Evolutionary conservation across 2,888 invertebrate genomes (phyloP).

Genomic region (Gibbula magus): DNA sequence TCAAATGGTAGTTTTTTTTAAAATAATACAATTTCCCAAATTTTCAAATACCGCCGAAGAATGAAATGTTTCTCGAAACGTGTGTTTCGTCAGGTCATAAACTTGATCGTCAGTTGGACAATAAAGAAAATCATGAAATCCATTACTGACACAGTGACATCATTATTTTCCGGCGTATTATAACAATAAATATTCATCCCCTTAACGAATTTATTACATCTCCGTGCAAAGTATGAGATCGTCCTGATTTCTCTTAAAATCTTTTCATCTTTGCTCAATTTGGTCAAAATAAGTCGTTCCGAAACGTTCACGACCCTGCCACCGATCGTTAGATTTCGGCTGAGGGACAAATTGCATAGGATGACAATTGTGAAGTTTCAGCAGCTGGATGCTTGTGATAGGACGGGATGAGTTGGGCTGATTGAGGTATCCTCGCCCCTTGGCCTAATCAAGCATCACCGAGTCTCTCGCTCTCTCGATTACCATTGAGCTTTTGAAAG

Average conservation of each 20-base stretch:
- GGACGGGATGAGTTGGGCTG: background rate
- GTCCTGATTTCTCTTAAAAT: background rate
- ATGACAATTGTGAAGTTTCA: conserved; percentile 1
- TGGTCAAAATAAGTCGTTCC: background rate
- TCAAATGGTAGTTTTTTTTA: background rate
- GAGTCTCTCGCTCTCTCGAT: conserved; percentile 23
- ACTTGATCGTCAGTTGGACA: background rate
- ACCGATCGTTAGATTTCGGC: conserved; percentile 1
- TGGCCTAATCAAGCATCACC: conserved; percentile 25
- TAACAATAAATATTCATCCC: conserved; percentile 5
- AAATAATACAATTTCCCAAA: background rate
- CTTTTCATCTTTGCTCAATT: conserved; percentile 14
- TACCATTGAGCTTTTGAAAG: conserved; percentile 27
- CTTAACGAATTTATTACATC: background rate
- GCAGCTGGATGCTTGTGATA: conserved; percentile 3
- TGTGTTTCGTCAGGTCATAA: background rate
- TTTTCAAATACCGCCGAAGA: too few species aligned
- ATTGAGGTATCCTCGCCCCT: conserved; percentile 23
- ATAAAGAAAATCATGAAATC: background rate
- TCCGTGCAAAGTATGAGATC: background rate
- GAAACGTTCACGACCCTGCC: background rate
- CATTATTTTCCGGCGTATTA: background rate
- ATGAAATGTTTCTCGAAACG: too few species aligned
- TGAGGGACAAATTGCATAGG: conserved; percentile 16
- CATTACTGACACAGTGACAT: background rate